Evolutionary conservation across 2,888 invertebrate species (phyloP), one percentile per base, ranked within the genome.

Genomic region (Cinara cedri): DNA sequence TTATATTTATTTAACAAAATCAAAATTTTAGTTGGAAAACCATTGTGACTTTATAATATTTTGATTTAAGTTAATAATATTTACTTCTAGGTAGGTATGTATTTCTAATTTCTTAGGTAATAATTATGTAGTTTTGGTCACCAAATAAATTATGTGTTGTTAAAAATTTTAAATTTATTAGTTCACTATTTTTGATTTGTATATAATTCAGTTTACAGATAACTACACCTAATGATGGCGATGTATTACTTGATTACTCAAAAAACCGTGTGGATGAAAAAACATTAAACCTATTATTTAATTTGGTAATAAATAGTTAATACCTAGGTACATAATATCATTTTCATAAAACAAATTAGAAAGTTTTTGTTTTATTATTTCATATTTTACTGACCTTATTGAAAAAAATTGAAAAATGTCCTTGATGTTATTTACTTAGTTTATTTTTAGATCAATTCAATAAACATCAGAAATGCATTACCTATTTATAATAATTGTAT

Each of bases 161-260:
- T 14, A n/a, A 19, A 10, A 10, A 10, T 19, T 54, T 54, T 16
- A n/a, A 19, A 54, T 54, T 54, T 57, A 57, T 34, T 34, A 3
- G 34, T 57, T 57, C 14, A 57, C 11, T 21, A 57, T 21, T 11
- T 57, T 19, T 4, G 24, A 24, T 70, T 62, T 80, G 19, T 44
- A 10, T 74, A 1, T 81, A 63, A 85, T 86, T 55, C 86, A 96
- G 96, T 85, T 87, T 93, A 82, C 89, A 88, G 74, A 86, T 97
- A 81, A 86, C 88, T 51, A 96, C 96, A 0, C 94, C 94, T 9
- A 95, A 96, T 89, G 95, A 96, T 88, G 98, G 98, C 10, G 92
- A 94, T 42, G 92, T 98, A 84, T 89, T 99, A 55, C 86, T 99
- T 84, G 99, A 99, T 87, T 99, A 93, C 87, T 98, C 98, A 16